Base-by-base conservation (phyloP, 1,140 invertebrate genomes). In the Berghia stephanieae region DNA sequence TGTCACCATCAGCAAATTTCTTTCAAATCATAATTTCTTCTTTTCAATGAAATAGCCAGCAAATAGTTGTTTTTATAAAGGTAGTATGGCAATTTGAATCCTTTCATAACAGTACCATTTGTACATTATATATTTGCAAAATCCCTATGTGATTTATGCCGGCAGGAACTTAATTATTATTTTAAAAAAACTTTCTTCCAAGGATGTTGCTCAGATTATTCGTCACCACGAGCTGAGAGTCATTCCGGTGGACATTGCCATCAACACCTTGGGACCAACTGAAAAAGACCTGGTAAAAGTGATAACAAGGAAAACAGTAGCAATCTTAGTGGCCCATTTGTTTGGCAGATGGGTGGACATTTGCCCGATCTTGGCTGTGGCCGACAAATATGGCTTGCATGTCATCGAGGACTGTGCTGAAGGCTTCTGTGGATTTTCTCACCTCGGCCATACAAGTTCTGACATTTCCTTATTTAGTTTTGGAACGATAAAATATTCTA, bases 331-430 rank as follows among this genome's bases (percentile, higher is more conserved):
- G 24, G 85, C 89, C 57, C 88, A 90, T 80, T 79, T 90, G 3
- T 90, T 84, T 79, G 89, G 89, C 18, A 86, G 86, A 71, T 78
- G 80, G 76, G 83, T 83, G 66, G 80, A 89, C 57, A 82, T 90
- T 67, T 78, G 82, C 36, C 83, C 84, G 21, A 82, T 89, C 24
- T 83, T 89, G n/a, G 60, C 78, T 21, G 79, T 87, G 13, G 88
- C 89, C 24, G 77, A 84, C 55, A 72, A 83, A 52, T 75, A 85
- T 52, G 81, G 84, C 42, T 57, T 90, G 1, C 40, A 72, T 49
- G 80, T 90, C 2, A 86, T 90, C 13, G 89, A 90, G 78, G 89
- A 90, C 70, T 88, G 86, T 83, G 89, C 89, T 1, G 89, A 90
- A 77, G 78, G 63, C 36, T 90, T 90, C 80, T 84, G 82, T 78